Evolutionary conservation across 1,140 invertebrate genomes (phyloP).

Genomic region (Alviniconcha marisindica): DNA sequence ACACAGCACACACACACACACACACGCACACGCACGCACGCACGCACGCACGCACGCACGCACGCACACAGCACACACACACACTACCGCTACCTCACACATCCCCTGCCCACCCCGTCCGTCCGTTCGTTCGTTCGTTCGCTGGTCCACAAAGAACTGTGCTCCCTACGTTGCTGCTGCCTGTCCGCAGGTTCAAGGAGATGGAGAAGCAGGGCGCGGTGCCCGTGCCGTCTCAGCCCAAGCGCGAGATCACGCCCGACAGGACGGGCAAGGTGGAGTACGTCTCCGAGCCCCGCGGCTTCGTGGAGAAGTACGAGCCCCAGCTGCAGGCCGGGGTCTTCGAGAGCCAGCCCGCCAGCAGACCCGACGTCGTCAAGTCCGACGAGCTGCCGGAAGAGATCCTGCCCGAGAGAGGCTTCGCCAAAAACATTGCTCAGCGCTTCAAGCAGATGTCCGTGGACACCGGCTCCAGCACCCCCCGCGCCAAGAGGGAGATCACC

Average conservation of each 20-base stretch:
- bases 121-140: no score
- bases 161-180: no score
- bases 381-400: slow-evolving; percentile 54
- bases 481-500: slow-evolving; percentile 50
- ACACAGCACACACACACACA: no score
- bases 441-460: slow-evolving; percentile 58
- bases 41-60: no score
- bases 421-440: slow-evolving; percentile 60
- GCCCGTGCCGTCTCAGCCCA: slow-evolving; percentile 43
- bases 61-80: no score
- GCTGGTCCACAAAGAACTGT: no score
- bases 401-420: slow-evolving; percentile 66
- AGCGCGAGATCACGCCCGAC: slow-evolving; percentile 58
- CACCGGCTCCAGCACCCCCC: neutral
- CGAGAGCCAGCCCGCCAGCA: slow-evolving; percentile 62
- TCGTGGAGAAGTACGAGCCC: slow-evolving; percentile 59
- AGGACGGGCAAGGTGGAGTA: slow-evolving; percentile 61
- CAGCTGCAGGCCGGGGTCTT: slow-evolving; percentile 66
- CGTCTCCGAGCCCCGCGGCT: slow-evolving; percentile 62
- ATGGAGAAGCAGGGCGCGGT: slow-evolving; percentile 42
- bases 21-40: no score
- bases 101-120: no score
- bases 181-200: slow-evolving; percentile 51
- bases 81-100: no score
- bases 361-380: slow-evolving; percentile 59